phyloP scores from a whole-genome alignment of 2,888 invertebrate species.

The Cataglyphis rosenhaueri region DNA sequence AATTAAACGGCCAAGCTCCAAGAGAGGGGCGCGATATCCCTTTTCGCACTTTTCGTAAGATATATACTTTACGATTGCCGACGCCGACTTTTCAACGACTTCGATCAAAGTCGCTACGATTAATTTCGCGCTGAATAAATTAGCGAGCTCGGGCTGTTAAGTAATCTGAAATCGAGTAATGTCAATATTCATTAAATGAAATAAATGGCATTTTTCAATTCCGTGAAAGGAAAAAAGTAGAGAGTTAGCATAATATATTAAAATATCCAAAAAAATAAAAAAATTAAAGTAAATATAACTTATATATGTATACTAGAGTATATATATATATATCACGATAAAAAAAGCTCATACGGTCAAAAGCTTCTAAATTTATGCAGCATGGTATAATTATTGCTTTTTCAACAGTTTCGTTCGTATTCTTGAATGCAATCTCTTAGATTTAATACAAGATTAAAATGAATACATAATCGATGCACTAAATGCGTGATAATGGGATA shows the following conservation, averaged over 20 bases:
- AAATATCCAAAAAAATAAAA: background rate
- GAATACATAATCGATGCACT: conserved; percentile 38
- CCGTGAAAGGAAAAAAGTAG: background rate
- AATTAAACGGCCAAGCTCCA: conserved; percentile 51
- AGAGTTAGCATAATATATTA: background rate
- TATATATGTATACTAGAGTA: background rate
- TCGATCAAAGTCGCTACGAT: conserved; percentile 51
- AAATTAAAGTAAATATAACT: background rate
- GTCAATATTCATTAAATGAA: conserved; percentile 40
- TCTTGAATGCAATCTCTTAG: conserved; percentile 24
- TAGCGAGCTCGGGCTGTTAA: conserved; percentile 24
- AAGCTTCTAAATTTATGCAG: conserved; percentile 30
- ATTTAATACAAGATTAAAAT: background rate
- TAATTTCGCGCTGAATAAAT: conserved; percentile 49
- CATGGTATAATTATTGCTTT: conserved; percentile 4
- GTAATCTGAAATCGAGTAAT: conserved; percentile 31
- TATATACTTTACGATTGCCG: conserved; percentile 45
- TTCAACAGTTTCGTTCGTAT: conserved; percentile 1
- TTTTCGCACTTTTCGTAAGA: conserved; percentile 47
- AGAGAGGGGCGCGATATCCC: conserved; percentile 52
- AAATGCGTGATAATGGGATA: conserved; percentile 30
- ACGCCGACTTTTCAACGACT: conserved; percentile 50
- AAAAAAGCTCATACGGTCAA: background rate
- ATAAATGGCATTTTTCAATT: conserved; percentile 21
- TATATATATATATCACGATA: conserved; percentile 11